Conservation (phyloP, 2,113 vertebrate genomes). For the Alaudala cheleensis region DNA sequence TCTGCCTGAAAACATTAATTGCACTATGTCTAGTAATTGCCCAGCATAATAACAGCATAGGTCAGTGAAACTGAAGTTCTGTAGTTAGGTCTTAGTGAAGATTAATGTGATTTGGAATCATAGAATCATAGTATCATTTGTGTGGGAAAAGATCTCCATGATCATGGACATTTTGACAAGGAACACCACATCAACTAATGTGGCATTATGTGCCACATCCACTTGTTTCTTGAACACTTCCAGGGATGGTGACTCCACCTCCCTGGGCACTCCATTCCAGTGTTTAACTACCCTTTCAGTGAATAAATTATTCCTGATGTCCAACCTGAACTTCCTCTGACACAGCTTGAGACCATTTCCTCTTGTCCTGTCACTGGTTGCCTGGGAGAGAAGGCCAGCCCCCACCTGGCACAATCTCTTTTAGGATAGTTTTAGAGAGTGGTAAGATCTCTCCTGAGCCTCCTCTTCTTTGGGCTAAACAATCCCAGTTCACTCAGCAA, state of each 20-base stretch:
- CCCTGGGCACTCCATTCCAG: neutral
- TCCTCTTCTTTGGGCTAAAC: neutral
- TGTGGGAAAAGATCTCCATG: neutral
- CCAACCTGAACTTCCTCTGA: neutral
- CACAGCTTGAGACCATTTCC: neutral
- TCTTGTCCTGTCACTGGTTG: neutral
- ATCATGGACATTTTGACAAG: neutral
- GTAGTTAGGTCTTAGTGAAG: neutral
- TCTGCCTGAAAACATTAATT: neutral
- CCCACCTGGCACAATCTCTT: neutral
- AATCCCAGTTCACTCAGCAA: neutral
- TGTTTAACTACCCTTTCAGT: neutral
- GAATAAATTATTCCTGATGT: neutral
- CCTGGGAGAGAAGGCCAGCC: neutral
- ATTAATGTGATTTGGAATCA: neutral
- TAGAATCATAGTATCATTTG: neutral
- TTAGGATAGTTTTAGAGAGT: neutral
- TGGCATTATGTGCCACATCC: neutral
- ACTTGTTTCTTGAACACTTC: neutral
- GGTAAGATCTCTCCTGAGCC: neutral
- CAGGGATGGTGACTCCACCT: neutral
- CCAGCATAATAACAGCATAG: neutral
- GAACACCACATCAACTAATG: neutral
- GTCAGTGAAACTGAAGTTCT: neutral
- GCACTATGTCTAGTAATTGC: neutral